Percentiles rank a stretch among this genome's conserved stretches.
Evolutionary conservation across 2,797 vertebrate species (phyloP).

Genomic region (Paguma larvata): DNA sequence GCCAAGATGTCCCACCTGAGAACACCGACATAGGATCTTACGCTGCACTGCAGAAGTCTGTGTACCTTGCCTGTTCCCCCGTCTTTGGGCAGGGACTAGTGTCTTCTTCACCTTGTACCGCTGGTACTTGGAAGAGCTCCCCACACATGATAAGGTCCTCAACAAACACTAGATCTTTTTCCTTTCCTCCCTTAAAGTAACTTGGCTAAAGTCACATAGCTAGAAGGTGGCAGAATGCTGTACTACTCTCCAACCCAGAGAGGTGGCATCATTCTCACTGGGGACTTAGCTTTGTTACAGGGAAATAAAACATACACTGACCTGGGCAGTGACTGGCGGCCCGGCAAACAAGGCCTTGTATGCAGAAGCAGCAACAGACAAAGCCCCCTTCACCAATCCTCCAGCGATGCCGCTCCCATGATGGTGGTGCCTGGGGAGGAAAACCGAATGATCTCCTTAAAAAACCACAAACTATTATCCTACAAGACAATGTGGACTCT

Average conservation of each 20-base stretch:
- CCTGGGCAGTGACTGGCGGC: constrained; percentile 93
- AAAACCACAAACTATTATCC: constrained; percentile 19
- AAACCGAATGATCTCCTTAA: constrained; percentile 66
- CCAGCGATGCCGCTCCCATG: constrained; percentile 93
- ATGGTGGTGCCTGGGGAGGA: constrained; percentile 85
- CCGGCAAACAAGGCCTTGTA: constrained; percentile 98
- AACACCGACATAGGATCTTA: background rate
- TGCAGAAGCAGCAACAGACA: constrained; percentile 97
- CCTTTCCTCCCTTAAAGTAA: background rate
- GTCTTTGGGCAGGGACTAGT: background rate
- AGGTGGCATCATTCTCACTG: background rate
- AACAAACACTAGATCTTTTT: constrained; percentile 18
- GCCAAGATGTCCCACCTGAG: background rate
- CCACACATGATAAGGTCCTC: background rate
- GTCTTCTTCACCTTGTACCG: background rate
- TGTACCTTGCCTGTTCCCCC: background rate
- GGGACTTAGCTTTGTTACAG: background rate
- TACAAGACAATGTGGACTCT: background rate
- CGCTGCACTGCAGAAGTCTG: background rate
- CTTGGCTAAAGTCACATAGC: background rate
- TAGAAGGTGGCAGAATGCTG: background rate
- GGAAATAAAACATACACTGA: constrained; percentile 81
- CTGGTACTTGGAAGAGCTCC: background rate
- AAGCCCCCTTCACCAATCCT: constrained; percentile 96
- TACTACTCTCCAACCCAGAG: background rate